Evolutionary conservation across 2,113 vertebrate species (phyloP).

Genomic region (Otis tarda): DNA sequence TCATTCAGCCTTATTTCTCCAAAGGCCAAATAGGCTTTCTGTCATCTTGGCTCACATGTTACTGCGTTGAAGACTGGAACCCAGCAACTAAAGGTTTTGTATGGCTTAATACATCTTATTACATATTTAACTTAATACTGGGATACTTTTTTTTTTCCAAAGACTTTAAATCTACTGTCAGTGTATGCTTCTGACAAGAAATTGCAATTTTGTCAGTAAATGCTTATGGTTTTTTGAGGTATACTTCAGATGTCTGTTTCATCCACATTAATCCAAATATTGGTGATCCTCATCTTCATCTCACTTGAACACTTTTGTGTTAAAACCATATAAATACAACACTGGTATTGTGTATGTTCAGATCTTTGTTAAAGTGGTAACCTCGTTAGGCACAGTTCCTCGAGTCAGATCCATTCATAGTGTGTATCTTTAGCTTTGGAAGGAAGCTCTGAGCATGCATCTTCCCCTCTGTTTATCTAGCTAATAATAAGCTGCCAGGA

Average conservation of each 20-base stretch:
- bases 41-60: neutral
- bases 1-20: neutral
- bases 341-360: neutral
- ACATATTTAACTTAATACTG: neutral
- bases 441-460: conserved; percentile 26
- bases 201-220: neutral
- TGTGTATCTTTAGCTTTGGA: conserved; percentile 33
- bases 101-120: neutral
- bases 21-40: neutral
- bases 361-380: neutral
- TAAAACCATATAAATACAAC: neutral
- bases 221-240: neutral
- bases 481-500: conserved; percentile 57
- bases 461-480: conserved; percentile 39
- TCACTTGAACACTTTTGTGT: neutral
- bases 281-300: neutral
- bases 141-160: neutral
- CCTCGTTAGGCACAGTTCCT: neutral
- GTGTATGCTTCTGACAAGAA: neutral
- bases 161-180: neutral
- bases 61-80: neutral
- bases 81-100: neutral
- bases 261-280: neutral
- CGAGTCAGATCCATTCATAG: conserved; percentile 29
- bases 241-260: neutral